Conservation (phyloP, 2,797 vertebrate species). For the Glyptemys insculpta region DNA sequence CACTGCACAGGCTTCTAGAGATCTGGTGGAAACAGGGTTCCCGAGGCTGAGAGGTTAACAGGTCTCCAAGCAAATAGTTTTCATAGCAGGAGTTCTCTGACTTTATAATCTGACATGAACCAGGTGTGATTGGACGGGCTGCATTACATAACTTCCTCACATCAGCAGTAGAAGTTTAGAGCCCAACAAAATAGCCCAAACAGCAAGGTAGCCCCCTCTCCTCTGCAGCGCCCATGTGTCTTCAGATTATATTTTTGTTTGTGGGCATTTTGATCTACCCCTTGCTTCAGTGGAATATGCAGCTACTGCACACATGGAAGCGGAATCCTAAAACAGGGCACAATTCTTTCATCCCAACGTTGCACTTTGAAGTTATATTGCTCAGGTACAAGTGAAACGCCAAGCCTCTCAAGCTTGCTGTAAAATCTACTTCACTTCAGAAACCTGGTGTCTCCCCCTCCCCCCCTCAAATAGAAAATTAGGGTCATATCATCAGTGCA, state of each 20-base stretch:
- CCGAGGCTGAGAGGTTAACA: not conserved
- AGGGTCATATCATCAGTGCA: no score
- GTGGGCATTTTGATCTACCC: not conserved
- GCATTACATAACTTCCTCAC: not conserved
- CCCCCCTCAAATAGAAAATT: not conserved
- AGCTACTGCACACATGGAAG: not conserved
- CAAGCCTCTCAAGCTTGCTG: not conserved
- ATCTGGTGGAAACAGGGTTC: not conserved
- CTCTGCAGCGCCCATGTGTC: no score
- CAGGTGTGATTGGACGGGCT: not conserved
- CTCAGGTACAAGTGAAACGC: no score
- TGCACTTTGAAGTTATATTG: no score
- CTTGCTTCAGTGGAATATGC: no score
- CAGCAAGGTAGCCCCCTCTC: not conserved
- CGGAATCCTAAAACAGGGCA: not conserved
- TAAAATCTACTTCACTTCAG: not conserved
- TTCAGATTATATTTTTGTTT: no score
- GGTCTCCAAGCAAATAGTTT: not conserved
- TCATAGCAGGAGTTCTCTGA: not conserved
- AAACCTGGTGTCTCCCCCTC: fast-evolving
- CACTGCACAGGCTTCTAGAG: not conserved
- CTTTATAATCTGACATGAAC: not conserved
- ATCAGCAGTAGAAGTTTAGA: not conserved
- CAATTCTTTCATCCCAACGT: no score
- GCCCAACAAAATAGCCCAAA: not conserved